Percentiles rank a stretch among this genome's conserved stretches.
phyloP scores from a whole-genome alignment of 2,113 vertebrate genomes.

The Ptyas mucosa region DNA sequence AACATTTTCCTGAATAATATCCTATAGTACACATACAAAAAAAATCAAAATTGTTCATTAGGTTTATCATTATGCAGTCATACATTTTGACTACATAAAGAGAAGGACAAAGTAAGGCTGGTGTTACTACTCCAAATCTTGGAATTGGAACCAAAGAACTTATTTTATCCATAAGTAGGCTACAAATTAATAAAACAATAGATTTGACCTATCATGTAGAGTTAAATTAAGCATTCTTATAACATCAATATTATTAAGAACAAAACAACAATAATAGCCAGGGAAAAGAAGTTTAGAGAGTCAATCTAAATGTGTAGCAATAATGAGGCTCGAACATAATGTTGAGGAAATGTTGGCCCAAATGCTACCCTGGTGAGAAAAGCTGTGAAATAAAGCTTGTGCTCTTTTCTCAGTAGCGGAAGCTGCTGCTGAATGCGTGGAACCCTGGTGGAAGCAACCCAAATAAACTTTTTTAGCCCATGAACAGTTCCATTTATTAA shows the following conservation, averaged over 20 bases:
- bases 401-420: neutral
- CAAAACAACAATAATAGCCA: neutral
- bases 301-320: neutral
- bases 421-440: neutral
- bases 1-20: neutral
- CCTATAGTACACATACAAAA: neutral
- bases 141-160: neutral
- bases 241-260: neutral
- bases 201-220: neutral
- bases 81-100: neutral
- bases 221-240: neutral
- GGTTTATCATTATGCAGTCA: neutral
- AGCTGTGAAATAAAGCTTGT: neutral
- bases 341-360: neutral
- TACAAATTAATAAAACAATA: neutral
- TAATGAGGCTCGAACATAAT: neutral
- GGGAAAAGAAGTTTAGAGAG: neutral
- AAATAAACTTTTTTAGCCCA: neutral
- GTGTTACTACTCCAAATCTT: neutral
- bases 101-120: neutral
- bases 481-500: conserved; percentile 27
- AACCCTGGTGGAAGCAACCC: conserved; percentile 6
- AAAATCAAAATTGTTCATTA: neutral
- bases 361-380: neutral
- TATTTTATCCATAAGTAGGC: neutral